Evolutionary conservation across 2,797 vertebrate species (phyloP).

Genomic region (Pipistrellus nathusii): DNA sequence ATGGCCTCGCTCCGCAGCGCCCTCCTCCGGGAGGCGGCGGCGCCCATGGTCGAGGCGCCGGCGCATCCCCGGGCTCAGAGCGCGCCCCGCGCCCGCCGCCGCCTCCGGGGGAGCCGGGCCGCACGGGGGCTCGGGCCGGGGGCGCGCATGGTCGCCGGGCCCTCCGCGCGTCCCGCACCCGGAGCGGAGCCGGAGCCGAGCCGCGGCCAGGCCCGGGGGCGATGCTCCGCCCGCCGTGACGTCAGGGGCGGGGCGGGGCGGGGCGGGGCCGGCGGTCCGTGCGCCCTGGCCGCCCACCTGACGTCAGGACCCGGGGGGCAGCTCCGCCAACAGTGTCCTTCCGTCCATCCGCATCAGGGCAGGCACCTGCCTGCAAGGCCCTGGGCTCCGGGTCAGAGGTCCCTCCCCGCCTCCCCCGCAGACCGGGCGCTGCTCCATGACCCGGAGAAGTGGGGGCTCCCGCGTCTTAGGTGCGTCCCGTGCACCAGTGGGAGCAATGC

Average conservation of each 20-base stretch:
- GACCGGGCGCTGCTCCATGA: accelerated
- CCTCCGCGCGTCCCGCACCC: conserved; percentile 49
- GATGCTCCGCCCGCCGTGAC: conserved; percentile 64
- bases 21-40: conserved; percentile 96
- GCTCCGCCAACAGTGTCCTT: neutral
- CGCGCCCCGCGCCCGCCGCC: conserved; percentile 79
- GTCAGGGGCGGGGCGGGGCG: neutral
- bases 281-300: neutral
- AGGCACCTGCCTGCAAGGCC: accelerated
- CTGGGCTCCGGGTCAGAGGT: neutral
- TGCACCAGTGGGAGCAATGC: accelerated
- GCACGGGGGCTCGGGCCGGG: conserved; percentile 1
- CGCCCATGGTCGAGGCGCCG: conserved; percentile 94
- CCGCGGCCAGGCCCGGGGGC: neutral
- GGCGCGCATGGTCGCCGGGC: conserved; percentile 71
- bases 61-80: conserved; percentile 83
- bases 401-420: no score
- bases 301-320: neutral
- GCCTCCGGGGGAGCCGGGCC: conserved; percentile 68
- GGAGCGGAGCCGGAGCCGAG: no score
- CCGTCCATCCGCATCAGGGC: no score
- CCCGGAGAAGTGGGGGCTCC: neutral
- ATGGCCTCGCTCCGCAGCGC: conserved; percentile 95
- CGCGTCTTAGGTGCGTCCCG: no score
- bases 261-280: neutral